Conservation (phyloP, 2,888 invertebrate species). For the Torymus aiolomorphi region DNA sequence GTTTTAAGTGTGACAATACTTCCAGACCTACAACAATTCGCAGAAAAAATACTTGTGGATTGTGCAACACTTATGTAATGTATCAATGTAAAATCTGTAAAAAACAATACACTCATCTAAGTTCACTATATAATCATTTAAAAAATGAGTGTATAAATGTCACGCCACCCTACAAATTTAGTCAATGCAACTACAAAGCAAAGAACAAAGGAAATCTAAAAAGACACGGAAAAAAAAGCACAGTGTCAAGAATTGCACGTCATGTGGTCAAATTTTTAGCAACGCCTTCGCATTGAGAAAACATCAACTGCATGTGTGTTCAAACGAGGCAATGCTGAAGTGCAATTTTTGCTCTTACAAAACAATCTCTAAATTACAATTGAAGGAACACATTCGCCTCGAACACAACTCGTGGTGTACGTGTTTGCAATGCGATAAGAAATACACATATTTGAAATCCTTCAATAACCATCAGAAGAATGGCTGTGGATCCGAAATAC, state of each 20-base stretch:
- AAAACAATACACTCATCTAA: background rate
- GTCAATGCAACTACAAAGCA: background rate
- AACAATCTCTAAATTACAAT: background rate
- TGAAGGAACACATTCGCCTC: background rate
- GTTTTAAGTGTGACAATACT: background rate
- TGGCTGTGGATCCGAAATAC: background rate
- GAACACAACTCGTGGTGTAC: background rate
- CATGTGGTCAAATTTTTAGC: background rate
- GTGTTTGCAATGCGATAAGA: slow-evolving; percentile 12
- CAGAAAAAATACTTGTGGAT: background rate
- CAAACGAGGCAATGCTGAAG: background rate
- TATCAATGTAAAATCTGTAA: slow-evolving; percentile 14
- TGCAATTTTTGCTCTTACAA: background rate
- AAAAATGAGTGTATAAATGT: background rate
- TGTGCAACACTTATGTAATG: background rate
- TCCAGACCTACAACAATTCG: background rate
- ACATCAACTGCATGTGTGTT: background rate
- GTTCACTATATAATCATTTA: background rate
- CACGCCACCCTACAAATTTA: background rate
- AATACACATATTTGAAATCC: background rate
- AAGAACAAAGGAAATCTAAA: slow-evolving; percentile 20
- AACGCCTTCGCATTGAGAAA: background rate
- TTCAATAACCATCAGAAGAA: background rate
- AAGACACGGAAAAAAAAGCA: background rate
- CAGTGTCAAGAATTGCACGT: background rate